phyloP scores from a whole-genome alignment of 2,797 vertebrate species.

The Pangasius larnaudii region DNA sequence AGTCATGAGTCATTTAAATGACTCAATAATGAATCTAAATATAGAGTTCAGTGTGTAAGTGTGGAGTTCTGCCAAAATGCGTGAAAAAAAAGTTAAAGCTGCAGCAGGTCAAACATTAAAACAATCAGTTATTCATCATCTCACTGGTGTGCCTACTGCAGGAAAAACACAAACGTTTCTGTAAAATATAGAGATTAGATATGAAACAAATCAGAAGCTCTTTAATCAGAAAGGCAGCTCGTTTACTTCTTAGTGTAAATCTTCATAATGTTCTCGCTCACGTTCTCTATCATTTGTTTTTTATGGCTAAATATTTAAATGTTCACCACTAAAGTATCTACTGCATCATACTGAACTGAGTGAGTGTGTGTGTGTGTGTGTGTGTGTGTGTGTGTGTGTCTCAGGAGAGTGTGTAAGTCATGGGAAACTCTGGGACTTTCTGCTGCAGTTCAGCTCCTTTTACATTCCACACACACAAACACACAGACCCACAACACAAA shows the following conservation, averaged over 20 bases:
- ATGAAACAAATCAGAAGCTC: neutral
- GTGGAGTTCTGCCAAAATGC: neutral
- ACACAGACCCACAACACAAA: neutral
- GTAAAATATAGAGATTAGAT: neutral
- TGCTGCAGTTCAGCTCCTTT: conserved; percentile 8
- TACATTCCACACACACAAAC: neutral
- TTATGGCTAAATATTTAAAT: neutral
- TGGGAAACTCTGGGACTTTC: conserved; percentile 21
- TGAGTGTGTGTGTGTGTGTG: neutral
- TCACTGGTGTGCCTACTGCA: neutral
- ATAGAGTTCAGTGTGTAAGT: neutral
- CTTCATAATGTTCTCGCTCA: neutral
- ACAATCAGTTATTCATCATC: neutral
- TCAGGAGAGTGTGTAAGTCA: neutral
- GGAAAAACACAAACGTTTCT: neutral
- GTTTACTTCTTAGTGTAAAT: neutral
- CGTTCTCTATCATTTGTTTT: too few relatives aligned
- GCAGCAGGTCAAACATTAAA: neutral
- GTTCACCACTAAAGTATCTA: neutral
- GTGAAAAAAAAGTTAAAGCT: neutral
- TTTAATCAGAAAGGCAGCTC: neutral
- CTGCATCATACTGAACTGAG: neutral
- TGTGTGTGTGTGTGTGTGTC: neutral
- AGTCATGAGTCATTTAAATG: neutral
- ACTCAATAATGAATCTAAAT: neutral